Evolutionary conservation across 2,113 vertebrate species (phyloP).

Genomic region (Alexandromys fortis): DNA sequence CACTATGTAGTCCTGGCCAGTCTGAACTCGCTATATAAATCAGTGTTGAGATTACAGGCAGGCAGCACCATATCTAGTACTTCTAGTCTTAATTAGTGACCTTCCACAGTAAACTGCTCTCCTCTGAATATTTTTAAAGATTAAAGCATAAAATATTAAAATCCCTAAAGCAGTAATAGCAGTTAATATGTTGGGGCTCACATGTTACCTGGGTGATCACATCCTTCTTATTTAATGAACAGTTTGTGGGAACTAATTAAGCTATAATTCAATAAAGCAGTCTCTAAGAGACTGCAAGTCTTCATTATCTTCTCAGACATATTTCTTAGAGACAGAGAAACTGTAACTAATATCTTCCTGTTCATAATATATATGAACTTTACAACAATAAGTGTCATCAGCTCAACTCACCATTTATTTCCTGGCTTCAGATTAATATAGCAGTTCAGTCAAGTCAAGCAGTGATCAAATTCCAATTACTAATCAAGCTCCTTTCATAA

Average conservation of each 20-base stretch:
- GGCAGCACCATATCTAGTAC: no score
- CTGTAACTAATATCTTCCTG: not conserved
- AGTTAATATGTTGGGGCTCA: constrained; percentile 8
- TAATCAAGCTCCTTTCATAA: constrained; percentile 63
- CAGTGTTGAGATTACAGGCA: not conserved
- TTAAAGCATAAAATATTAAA: not conserved
- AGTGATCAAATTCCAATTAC: not conserved
- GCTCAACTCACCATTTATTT: constrained; percentile 76
- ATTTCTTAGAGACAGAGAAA: constrained; percentile 55
- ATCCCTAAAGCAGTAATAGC: not conserved
- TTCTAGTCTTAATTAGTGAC: not conserved
- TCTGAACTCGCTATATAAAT: no score
- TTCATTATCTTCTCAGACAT: constrained; percentile 18
- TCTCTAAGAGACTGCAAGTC: not conserved
- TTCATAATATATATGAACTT: constrained; percentile 33
- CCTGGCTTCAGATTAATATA: constrained; percentile 58
- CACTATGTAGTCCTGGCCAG: no score
- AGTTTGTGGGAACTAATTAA: constrained; percentile 45
- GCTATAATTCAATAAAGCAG: constrained; percentile 35
- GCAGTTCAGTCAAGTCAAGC: constrained; percentile 1
- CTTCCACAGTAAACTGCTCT: not conserved
- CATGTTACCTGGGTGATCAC: not conserved
- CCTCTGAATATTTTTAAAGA: not conserved
- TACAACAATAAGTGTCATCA: constrained; percentile 35
- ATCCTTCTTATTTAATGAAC: constrained; percentile 52